Evolutionary conservation across 2,113 vertebrate species (phyloP).

Genomic region (Nothobranchius furzeri): DNA sequence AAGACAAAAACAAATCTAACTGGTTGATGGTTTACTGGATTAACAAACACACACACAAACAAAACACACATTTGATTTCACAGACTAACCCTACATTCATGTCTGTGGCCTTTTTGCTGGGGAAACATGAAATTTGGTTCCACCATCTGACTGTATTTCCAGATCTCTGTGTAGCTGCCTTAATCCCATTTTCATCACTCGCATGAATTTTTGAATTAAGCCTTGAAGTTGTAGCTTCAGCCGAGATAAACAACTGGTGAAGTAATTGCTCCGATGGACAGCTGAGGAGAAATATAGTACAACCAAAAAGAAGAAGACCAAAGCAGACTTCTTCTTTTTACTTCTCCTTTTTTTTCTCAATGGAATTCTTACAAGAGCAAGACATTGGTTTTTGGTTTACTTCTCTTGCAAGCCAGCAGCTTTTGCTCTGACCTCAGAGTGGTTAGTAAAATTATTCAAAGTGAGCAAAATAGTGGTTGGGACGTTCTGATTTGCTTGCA

Average conservation of each 20-base stretch:
- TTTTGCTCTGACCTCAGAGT: constrained; percentile 40
- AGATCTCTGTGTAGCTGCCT: neutral
- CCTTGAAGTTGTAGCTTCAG: neutral
- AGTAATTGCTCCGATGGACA: constrained; percentile 15
- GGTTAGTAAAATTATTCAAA: constrained; percentile 30
- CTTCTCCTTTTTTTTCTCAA: constrained; percentile 58
- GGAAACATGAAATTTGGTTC: neutral
- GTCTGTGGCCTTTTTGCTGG: too few relatives aligned
- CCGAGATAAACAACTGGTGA: neutral
- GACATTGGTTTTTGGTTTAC: constrained; percentile 21
- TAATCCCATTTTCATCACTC: neutral
- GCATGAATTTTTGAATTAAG: neutral
- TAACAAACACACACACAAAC: too few relatives aligned
- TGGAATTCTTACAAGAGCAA: constrained; percentile 31
- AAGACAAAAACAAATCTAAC: too few relatives aligned
- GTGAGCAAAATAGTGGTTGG: constrained; percentile 24
- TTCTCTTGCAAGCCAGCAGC: constrained; percentile 27
- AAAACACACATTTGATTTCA: too few relatives aligned
- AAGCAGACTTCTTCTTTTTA: constrained; percentile 45
- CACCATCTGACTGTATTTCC: neutral
- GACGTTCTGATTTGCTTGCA: constrained; percentile 38
- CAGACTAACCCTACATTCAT: too few relatives aligned
- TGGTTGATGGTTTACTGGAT: too few relatives aligned
- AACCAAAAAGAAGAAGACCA: constrained; percentile 18
- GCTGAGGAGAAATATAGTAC: constrained; percentile 27